phyloP scores from a whole-genome alignment of 2,113 vertebrate genomes.

The Setophaga coronata region DNA sequence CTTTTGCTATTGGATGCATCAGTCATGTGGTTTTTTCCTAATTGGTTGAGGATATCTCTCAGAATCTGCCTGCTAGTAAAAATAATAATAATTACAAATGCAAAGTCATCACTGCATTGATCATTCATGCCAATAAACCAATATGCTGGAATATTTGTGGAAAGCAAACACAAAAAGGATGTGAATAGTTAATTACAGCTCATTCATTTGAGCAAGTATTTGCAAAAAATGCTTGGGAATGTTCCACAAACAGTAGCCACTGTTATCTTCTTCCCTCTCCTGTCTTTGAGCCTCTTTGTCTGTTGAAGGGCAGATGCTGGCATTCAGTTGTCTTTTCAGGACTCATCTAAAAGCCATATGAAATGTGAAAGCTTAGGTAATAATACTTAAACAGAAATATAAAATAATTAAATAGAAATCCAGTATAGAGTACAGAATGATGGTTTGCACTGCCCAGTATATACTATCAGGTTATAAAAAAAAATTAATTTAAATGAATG shows the following conservation, averaged over 20 bases:
- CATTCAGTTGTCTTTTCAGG: neutral
- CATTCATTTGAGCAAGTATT: constrained; percentile 43
- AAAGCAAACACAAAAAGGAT: constrained; percentile 46
- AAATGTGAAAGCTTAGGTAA: neutral
- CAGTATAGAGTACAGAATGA: neutral
- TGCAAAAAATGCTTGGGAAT: constrained; percentile 25
- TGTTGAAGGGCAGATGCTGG: neutral
- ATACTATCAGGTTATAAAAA: neutral
- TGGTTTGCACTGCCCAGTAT: neutral
- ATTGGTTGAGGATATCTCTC: constrained; percentile 1
- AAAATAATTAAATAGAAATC: neutral
- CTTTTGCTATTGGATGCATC: neutral
- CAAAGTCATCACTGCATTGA: constrained; percentile 25
- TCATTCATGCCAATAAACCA: constrained; percentile 49
- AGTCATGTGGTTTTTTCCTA: neutral
- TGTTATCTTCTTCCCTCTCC: neutral
- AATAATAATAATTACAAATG: constrained; percentile 59
- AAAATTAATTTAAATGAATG: neutral
- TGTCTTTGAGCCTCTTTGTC: neutral
- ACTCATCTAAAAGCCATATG: neutral
- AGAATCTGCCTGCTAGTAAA: constrained; percentile 36
- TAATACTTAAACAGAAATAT: neutral
- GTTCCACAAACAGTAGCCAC: neutral
- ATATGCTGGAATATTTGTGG: constrained; percentile 49
- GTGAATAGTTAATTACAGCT: constrained; percentile 67